Conservation (phyloP, 2,888 invertebrate genomes). For the Plebejus anna region DNA sequence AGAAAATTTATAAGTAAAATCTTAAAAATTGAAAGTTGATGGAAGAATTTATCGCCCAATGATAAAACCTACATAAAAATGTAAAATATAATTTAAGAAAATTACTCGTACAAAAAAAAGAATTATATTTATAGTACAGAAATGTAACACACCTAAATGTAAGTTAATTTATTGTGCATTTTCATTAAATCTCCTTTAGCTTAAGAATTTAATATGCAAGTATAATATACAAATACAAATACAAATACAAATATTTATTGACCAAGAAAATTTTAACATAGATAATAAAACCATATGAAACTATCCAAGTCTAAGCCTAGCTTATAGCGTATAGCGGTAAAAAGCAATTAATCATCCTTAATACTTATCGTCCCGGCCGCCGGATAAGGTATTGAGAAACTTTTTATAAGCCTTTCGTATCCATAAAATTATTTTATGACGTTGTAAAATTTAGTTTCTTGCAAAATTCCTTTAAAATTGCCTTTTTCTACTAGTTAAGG, state of each 20-base stretch:
- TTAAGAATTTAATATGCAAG: not conserved
- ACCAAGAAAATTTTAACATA: no score
- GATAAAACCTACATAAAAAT: no score
- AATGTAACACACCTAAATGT: not conserved
- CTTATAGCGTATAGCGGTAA: conserved; percentile 8
- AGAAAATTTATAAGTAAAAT: no score
- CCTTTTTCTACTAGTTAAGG: not conserved
- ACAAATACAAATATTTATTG: no score
- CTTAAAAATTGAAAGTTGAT: no score
- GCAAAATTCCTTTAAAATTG: not conserved
- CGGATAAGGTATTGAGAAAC: conserved; percentile 5
- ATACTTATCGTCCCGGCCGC: conserved; percentile 9
- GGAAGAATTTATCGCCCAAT: no score
- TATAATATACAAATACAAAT: not conserved
- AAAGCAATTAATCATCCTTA: conserved; percentile 22
- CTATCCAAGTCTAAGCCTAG: conserved; percentile 21
- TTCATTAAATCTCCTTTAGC: not conserved
- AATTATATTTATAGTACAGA: no score
- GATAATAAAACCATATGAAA: not conserved
- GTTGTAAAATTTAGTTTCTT: not conserved
- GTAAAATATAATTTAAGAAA: no score
- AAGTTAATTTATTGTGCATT: not conserved
- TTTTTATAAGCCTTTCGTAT: not conserved
- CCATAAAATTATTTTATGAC: not conserved
- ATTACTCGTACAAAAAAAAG: no score